Percentiles rank a stretch among this genome's conserved stretches.
These are phyloP conservation scores for Rhopalosiphum nymphaeae DNA, from an alignment of 2,888 invertebrate species.

Conservation along the genomic window DNA sequence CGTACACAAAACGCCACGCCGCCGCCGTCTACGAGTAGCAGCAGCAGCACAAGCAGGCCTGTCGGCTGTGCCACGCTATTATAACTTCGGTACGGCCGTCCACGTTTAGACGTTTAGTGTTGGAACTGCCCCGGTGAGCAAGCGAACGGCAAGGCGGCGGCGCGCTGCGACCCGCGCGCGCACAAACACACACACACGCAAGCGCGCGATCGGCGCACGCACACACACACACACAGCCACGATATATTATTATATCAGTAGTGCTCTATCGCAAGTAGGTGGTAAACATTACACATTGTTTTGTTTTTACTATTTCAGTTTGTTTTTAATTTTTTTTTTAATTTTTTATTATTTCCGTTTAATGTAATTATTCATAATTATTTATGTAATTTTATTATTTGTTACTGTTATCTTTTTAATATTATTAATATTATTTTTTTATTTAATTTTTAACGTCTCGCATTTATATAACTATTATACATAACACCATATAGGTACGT, in stretches of 20 bases:
- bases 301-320: slow-evolving; percentile 37
- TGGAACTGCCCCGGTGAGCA: slow-evolving; percentile 41
- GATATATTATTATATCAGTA: background rate
- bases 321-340: slow-evolving; percentile 14
- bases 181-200: background rate
- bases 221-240: background rate
- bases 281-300: slow-evolving; percentile 53
- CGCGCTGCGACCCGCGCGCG: slow-evolving; percentile 24
- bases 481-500: background rate
- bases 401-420: background rate
- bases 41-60: background rate
- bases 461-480: background rate
- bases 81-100: slow-evolving; percentile 7
- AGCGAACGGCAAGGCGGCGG: slow-evolving; percentile 24
- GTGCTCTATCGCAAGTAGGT: slow-evolving; percentile 40
- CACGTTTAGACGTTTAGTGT: slow-evolving; percentile 10
- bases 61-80: slow-evolving; percentile 26
- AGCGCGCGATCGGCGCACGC: background rate
- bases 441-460: background rate
- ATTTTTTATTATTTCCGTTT: background rate
- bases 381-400: background rate
- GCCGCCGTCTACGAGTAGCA: background rate
- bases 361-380: background rate
- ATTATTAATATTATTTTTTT: background rate
- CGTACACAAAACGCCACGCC: slow-evolving; percentile 26